Evolutionary conservation across 2,113 vertebrate genomes (phyloP).

Genomic region (Loxodonta africana): DNA sequence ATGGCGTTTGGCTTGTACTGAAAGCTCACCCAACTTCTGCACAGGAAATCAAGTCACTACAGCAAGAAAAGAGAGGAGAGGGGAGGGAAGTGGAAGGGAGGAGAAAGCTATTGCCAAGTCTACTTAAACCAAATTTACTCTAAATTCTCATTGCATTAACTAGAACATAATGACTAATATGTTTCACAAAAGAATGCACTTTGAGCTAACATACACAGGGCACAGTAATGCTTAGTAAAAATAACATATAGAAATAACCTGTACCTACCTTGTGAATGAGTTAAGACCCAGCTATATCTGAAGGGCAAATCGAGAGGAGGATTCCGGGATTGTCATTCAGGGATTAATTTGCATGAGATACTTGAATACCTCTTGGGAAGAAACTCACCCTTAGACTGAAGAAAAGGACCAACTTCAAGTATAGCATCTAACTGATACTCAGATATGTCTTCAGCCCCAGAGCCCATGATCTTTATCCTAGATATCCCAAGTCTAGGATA

Average conservation of each 20-base stretch:
- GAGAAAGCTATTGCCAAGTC: neutral
- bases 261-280: neutral
- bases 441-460: neutral
- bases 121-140: neutral
- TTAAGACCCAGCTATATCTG: neutral
- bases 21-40: neutral
- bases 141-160: neutral
- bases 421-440: neutral
- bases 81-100: fast-evolving
- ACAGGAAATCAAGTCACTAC: neutral
- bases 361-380: neutral
- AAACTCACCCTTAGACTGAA: neutral
- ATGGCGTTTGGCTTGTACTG: neutral
- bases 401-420: neutral
- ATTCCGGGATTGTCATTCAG: neutral
- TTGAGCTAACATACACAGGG: neutral
- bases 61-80: neutral
- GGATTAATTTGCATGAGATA: constrained; percentile 32
- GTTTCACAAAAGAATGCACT: neutral
- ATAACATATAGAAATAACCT: neutral
- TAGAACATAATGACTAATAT: neutral
- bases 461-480: neutral
- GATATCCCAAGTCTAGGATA: neutral
- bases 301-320: neutral
- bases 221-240: neutral